Evolutionary conservation across 1,140 invertebrate species (phyloP).

Genomic region (Euura lappo): DNA sequence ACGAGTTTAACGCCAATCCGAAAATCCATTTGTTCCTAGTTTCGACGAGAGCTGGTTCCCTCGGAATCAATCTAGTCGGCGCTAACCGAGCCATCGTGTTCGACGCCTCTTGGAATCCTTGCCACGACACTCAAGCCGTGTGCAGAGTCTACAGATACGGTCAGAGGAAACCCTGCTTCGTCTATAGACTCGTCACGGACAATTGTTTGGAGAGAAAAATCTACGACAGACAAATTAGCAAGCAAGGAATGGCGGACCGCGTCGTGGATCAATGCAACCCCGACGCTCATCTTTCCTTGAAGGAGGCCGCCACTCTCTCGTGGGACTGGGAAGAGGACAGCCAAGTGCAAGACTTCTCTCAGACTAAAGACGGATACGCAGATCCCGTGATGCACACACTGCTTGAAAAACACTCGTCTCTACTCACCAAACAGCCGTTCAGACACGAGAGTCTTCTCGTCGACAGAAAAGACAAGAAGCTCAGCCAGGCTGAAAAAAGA

Average conservation of each 20-base stretch:
- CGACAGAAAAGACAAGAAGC: constrained; percentile 93
- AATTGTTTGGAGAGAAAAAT: constrained; percentile 98
- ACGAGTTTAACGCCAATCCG: constrained; percentile 95
- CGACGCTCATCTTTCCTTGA: constrained; percentile 92
- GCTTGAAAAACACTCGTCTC: constrained; percentile 69
- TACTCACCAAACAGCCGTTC: constrained; percentile 89
- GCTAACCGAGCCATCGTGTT: constrained; percentile 97
- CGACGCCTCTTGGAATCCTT: constrained; percentile 99
- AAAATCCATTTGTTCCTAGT: constrained; percentile 92
- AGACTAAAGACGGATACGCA: constrained; percentile 74
- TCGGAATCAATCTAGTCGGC: constrained; percentile 97
- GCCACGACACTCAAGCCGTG: constrained; percentile 98
- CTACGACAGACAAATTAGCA: constrained; percentile 97
- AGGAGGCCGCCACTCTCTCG: constrained; percentile 93
- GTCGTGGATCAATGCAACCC: constrained; percentile 98
- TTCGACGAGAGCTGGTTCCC: constrained; percentile 95
- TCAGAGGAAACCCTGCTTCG: constrained; percentile 92
- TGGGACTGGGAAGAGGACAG: constrained; percentile 89
- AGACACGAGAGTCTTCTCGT: constrained; percentile 96
- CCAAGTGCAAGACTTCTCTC: constrained; percentile 73
- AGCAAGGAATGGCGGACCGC: constrained; percentile 95
- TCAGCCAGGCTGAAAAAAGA: constrained; percentile 94
- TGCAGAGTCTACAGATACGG: constrained; percentile 97
- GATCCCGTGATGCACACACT: constrained; percentile 85
- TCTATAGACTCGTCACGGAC: constrained; percentile 96